Conservation (phyloP, 2,888 invertebrate genomes). For the Drosophila leonis region DNA sequence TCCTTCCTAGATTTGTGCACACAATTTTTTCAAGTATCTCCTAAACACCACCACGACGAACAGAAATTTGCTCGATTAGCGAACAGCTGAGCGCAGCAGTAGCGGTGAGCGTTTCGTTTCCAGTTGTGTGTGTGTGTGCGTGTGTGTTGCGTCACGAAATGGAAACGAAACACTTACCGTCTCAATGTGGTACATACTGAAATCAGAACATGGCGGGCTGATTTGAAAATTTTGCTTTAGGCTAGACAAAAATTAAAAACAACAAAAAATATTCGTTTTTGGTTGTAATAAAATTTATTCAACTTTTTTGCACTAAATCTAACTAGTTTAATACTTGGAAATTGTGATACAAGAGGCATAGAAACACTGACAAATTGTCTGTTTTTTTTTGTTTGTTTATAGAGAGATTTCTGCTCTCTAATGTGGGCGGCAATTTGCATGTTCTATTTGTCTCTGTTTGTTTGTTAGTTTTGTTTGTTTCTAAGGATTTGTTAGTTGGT, state of each 20-base stretch:
- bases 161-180: slow-evolving; percentile 19
- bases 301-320: slow-evolving; percentile 12
- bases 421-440: not conserved
- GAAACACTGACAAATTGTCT: slow-evolving; percentile 12
- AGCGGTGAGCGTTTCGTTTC: slow-evolving; percentile 37
- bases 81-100: slow-evolving; percentile 45
- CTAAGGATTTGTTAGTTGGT: slow-evolving; percentile 2
- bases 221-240: slow-evolving; percentile 26
- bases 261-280: not conserved
- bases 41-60: slow-evolving; percentile 59
- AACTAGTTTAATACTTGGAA: slow-evolving; percentile 22
- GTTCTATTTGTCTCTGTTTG: not conserved
- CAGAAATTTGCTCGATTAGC: slow-evolving; percentile 60
- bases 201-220: slow-evolving; percentile 21
- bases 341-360: slow-evolving; percentile 14
- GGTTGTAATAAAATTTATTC: slow-evolving; percentile 39
- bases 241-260: not conserved
- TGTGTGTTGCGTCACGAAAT: slow-evolving; percentile 5
- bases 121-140: not conserved
- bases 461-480: not conserved
- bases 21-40: slow-evolving; percentile 51
- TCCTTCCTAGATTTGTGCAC: slow-evolving; percentile 21
- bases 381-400: no score
- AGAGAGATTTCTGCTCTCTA: not conserved
- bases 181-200: slow-evolving; percentile 10